Evolutionary conservation across 1,140 invertebrate species (phyloP), one percentile per base, ranked within the genome.

Genomic region (Sarcophaga peregrina): DNA sequence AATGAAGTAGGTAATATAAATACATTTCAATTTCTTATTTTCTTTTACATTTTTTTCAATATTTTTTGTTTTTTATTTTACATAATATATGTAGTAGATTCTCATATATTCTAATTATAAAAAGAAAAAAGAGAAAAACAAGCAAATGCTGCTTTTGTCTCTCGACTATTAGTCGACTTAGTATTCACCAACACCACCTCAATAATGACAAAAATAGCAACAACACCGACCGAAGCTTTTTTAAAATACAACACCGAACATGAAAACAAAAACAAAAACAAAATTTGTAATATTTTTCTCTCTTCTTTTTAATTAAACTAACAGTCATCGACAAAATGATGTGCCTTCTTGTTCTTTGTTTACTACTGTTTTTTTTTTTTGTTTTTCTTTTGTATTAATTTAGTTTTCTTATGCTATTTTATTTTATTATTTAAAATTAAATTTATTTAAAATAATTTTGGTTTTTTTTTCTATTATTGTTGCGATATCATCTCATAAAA

Each of bases 1-100:
- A 17, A 76, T 10, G 25, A 76, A 48, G 74, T 76, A 76, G 45
- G 74, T 76, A n/a, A n/a, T n/a, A n/a, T n/a, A 76, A 68, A 68
- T 68, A 68, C 3, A 58, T 74, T 3, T 15, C 1, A 45, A 74
- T 74, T 48, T 76, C 25, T 37, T 37, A 2, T 37, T 37, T 37
- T 37, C 1, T 37, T 37, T 37, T 37, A 37, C 25, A 37, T 37
- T 37, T 37, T n/a, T 37, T 37, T 37, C 25, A 37, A 37, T 37
- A 37, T 2, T 37, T 37, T 37, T 37, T 37, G n/a, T n/a, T n/a
- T n/a, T n/a, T n/a, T n/a, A n/a, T n/a, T 37, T 37, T 37, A 37
- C 25, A 37, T 37, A 37, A 37, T 37, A 37, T 37, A n/a, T n/a
- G n/a, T n/a, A n/a, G n/a, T n/a, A 37, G 25, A 37, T 37, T 37